Evolutionary conservation across 1,140 invertebrate genomes (phyloP), one percentile per base, ranked within the genome.

Genomic region (Phortica variegata): DNA sequence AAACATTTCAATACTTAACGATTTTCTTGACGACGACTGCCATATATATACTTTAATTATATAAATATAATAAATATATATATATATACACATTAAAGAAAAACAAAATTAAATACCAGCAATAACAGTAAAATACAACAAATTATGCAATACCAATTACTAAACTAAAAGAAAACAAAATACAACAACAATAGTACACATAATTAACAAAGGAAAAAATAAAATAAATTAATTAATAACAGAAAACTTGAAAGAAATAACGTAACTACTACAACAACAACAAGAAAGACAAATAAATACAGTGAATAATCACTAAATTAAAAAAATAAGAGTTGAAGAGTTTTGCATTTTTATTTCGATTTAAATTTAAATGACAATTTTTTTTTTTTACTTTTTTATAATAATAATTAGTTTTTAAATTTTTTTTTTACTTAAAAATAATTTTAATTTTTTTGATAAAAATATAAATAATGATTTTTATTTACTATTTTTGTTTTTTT

Each of bases 1-100:
- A 47, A 47, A 47, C 48, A 42, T 66, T 56, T 43, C 23, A 66
- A 66, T 68, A 63, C 59, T 68, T 66, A 66, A 66, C 63, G 62
- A 66, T 59, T 66, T 66, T 66, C 62, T 66, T 66, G 66, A 66
- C 60, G 23, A 26, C 23, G 63, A 66, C 63, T 66, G 63, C 63
- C 63, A 66, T 66, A 62, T 58, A 65, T 53, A 58, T 46, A n/a
- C n/a, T n/a, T n/a, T n/a, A n/a, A n/a, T n/a, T n/a, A n/a, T n/a
- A n/a, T n/a, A n/a, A n/a, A n/a, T n/a, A n/a, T n/a, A n/a, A n/a
- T n/a, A n/a, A n/a, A n/a, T n/a, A 49, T 52, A 38, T 51, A 48
- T 34, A 47, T 53, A 50, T 41, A 50, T 51, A 61, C 18, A 54
- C 37, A 32, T 41, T n/a, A n/a, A 8, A 34, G 13, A 8, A 34